phyloP scores from a whole-genome alignment of 2,797 vertebrate species.

The Gymnothorax javanicus region DNA sequence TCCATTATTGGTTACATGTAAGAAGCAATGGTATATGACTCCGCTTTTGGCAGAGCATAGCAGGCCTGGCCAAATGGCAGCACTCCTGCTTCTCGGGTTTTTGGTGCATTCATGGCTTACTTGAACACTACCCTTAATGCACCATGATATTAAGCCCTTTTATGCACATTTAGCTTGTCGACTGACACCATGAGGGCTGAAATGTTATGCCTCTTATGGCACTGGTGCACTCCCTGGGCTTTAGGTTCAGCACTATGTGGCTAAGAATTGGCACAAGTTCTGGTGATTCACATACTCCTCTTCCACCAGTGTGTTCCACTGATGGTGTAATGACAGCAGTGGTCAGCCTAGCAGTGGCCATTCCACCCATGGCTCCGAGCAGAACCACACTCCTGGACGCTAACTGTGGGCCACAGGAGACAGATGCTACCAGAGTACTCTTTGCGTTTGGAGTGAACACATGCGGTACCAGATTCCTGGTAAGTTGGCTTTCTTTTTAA shows the following conservation, averaged over 20 bases:
- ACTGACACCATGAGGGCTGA: not conserved
- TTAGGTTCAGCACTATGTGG: not conserved
- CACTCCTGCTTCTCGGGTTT: not conserved
- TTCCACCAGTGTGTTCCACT: not conserved
- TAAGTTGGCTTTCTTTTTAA: not conserved
- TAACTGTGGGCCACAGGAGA: not conserved
- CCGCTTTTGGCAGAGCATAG: not conserved
- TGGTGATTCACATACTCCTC: not conserved
- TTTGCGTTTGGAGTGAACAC: not conserved
- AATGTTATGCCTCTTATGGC: not conserved
- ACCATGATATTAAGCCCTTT: too few species aligned
- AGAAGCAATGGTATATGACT: too few species aligned
- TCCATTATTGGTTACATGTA: too few species aligned
- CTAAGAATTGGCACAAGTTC: not conserved
- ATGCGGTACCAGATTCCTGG: conserved; percentile 8
- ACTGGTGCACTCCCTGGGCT: not conserved
- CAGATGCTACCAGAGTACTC: not conserved
- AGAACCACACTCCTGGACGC: conserved; percentile 2
- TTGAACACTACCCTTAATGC: not conserved
- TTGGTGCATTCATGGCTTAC: not conserved
- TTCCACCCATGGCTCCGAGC: not conserved
- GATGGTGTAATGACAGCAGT: conserved; percentile 13
- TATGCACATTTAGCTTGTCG: not conserved
- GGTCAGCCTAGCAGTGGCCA: not conserved
- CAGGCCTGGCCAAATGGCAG: not conserved